Base-by-base conservation (phyloP, 2,888 invertebrate genomes). In the Conchocele bisecta region DNA sequence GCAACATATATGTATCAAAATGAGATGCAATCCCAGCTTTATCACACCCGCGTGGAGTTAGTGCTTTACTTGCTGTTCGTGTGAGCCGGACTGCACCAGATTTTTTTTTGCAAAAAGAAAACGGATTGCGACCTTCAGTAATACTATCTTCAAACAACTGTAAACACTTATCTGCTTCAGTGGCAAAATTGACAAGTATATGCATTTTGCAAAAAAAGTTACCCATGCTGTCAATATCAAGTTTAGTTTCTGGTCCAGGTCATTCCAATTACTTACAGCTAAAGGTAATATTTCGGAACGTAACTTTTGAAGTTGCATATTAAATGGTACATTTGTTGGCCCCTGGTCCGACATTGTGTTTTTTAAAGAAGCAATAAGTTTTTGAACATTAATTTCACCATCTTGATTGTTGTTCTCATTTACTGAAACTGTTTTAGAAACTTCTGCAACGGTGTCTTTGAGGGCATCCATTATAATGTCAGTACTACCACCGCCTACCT, bases 181-280 rank as follows among this genome's bases (percentile, higher is more conserved):
- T 44, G 2, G 69, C 69, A 22, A 63, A 44, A 31, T 57, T 69
- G 1, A 63, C 57, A 37, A 69, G 15, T 2, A 63, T 7, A 63
- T 69, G 69, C 69, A 69, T 69, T 50, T 67, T 67, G 29, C 67
- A 67, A 31, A 60, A 67, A 42, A 60, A 67, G 11, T 37, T 42
- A 22, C 28, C 9, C 64, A 64, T 37, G 7, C 22, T 13, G 17
- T 17, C 31, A 42, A 54, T 31, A 4, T 28, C 13, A 20, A 26
- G n/a, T 31, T 53, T 20, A 29, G 15, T 24, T n/a, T 60, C 50
- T 31, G 7, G 7, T 24, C 26, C 1, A 41, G 26, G 28, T 15
- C 7, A 39, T 44, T 31, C 60, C 60, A 68, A 20, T 61, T 61
- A 15, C 57, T 61, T 50, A 61, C 39, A 17, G 35, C 56, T 1